Evolutionary conservation across 2,113 vertebrate genomes (phyloP), one percentile per base, ranked within the genome.

Genomic region (Arenaria interpres): DNA sequence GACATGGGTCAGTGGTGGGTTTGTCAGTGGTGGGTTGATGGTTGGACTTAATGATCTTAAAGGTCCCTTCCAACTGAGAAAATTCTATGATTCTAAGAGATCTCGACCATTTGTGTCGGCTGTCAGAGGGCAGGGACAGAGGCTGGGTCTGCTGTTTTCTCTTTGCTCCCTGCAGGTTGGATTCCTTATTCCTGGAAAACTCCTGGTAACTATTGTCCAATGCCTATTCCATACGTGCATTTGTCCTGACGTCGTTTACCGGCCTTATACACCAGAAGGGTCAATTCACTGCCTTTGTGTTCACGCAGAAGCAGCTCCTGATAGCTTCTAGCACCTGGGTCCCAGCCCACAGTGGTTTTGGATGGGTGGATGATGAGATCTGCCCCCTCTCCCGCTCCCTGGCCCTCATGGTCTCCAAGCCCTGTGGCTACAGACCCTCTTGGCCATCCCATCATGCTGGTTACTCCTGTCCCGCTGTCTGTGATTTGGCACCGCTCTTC

Each of bases 351-450:
- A 3, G 32, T 39, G 16, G 32, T 20, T 60, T 64, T 25, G 30
- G 27, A 23, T 4, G 30, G 24, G 25, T 30, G 33, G 23, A 8
- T 39, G 12, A 10, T n/a, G 45, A 46, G 35, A 30, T 74, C 35
- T 68, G 22, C 10, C 24, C 30, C 19, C 18, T 23, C 3, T 3
- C 59, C 57, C 16, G 3, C 24, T 30, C 46, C 35, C 35, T 24
- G 10, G 6, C 37, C 37, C n/a, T 13, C 28, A 2, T 13, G 0
- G 0, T 10, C 35, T 54, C 46, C 62, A 48, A 14, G 7, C 27
- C 32, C 50, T 14, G 7, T 30, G 77, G 35, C 68, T 68, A 8
- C 57, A 37, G 72, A 14, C 22, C 39, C 50, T 46, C 13, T 63
- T 46, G 59, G 30, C 39, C n/a, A 1, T 27, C 23, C 16, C 30